Percentiles rank a stretch among this genome's conserved stretches.
Conservation (phyloP, 2,797 vertebrate genomes). For the Mus minutoides region DNA sequence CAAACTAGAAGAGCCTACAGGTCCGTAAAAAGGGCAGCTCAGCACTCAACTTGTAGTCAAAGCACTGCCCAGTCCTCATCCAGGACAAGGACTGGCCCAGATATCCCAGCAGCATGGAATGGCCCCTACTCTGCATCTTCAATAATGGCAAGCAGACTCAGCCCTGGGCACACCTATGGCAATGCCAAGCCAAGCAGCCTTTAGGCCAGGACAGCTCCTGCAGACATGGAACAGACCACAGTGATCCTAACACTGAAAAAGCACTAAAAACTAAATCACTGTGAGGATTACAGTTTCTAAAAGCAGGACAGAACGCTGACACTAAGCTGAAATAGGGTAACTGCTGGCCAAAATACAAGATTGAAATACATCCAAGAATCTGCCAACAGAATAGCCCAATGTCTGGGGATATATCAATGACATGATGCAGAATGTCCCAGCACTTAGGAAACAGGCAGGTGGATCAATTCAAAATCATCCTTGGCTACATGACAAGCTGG, state of each 20-base stretch:
- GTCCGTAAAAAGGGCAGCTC: neutral
- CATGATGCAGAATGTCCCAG: neutral
- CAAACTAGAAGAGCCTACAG: neutral
- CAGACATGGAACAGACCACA: neutral
- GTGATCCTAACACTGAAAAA: neutral
- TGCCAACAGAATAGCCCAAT: neutral
- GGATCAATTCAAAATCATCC: neutral
- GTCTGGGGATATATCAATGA: neutral
- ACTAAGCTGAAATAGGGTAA: neutral
- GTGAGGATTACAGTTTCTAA: neutral
- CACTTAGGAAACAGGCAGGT: neutral
- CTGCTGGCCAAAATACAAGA: constrained; percentile 22
- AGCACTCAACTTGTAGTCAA: neutral
- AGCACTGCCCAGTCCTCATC: neutral
- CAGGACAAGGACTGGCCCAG: neutral
- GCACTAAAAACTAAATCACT: neutral
- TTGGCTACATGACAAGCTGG: neutral
- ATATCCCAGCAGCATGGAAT: neutral
- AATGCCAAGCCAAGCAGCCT: neutral
- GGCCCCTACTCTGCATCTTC: neutral
- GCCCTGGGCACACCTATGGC: neutral
- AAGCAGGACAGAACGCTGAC: neutral
- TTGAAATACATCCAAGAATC: neutral
- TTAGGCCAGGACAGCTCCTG: neutral
- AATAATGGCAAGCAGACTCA: neutral